phyloP scores from a whole-genome alignment of 1,140 invertebrate species.

The Bombyx mandarina region DNA sequence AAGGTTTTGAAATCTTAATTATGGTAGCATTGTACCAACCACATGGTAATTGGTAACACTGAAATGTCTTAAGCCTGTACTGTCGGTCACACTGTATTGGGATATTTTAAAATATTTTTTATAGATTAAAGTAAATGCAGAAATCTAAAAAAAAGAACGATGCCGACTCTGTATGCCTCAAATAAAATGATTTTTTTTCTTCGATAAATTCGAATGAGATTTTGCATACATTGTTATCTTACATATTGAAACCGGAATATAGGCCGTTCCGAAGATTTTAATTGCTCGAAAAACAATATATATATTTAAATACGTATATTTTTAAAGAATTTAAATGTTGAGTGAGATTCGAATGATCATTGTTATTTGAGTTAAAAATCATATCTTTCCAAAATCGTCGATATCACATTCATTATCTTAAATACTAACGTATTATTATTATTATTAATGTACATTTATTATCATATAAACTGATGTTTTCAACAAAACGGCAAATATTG shows the following conservation, averaged over 20 bases:
- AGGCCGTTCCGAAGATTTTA: not conserved
- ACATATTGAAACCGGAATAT: no score
- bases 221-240: no score
- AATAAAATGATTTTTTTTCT: not conserved
- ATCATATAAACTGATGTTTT: no score
- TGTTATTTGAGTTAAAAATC: not conserved
- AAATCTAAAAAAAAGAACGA: not conserved
- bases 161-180: no score
- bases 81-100: no score
- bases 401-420: not conserved
- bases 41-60: no score
- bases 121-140: not conserved
- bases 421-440: not conserved
- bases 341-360: not conserved
- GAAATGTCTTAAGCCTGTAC: no score
- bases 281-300: not conserved
- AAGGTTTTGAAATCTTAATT: no score
- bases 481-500: no score
- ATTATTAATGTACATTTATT: not conserved
- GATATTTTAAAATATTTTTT: no score
- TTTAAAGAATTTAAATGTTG: not conserved
- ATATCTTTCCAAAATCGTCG: not conserved
- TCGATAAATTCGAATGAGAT: not conserved
- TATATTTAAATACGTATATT: not conserved
- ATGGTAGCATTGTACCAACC: no score